Conservation (phyloP, 2,888 invertebrate genomes). For the Apoda limacodes region DNA sequence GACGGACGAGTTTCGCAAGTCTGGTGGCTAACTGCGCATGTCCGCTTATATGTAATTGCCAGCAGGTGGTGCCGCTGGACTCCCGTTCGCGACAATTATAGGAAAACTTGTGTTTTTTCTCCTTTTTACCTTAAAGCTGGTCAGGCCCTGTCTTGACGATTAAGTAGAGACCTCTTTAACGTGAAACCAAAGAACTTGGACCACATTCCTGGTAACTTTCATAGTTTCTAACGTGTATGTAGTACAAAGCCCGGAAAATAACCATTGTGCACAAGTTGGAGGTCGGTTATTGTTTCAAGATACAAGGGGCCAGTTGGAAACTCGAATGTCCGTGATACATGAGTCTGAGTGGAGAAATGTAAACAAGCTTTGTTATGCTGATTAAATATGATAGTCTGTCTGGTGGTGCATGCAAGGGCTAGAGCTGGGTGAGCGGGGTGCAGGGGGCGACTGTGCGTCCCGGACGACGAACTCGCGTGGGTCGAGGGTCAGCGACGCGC, state of each 20-base stretch:
- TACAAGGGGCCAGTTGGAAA: too few relatives aligned
- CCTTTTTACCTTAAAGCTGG: too few relatives aligned
- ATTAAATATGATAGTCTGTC: slow-evolving; percentile 46
- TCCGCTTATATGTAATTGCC: slow-evolving; percentile 40
- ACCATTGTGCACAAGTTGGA: too few relatives aligned
- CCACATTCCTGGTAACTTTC: too few relatives aligned
- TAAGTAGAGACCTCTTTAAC: too few relatives aligned
- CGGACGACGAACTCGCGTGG: slow-evolving; percentile 61
- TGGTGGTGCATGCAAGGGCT: too few relatives aligned
- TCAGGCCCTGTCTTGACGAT: too few relatives aligned
- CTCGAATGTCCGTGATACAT: slow-evolving; percentile 9
- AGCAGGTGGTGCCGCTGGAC: slow-evolving; percentile 36
- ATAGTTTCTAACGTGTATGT: too few relatives aligned
- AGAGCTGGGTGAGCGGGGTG: slow-evolving; percentile 19
- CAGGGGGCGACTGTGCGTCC: slow-evolving; percentile 32
- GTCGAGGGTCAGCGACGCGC: slow-evolving; percentile 65
- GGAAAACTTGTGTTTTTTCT: too few relatives aligned
- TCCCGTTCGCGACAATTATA: slow-evolving; percentile 30
- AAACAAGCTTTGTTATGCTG: slow-evolving; percentile 34
- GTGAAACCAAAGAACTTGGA: too few relatives aligned
- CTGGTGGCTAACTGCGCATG: slow-evolving; percentile 34
- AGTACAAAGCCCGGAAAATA: too few relatives aligned
- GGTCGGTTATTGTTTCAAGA: too few relatives aligned
- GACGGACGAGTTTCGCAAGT: slow-evolving; percentile 35
- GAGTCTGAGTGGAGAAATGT: slow-evolving; percentile 31